These are phyloP conservation scores for Cheilosia vernalis DNA, from an alignment of 2,888 invertebrate genomes.

Conservation along the genomic window DNA sequence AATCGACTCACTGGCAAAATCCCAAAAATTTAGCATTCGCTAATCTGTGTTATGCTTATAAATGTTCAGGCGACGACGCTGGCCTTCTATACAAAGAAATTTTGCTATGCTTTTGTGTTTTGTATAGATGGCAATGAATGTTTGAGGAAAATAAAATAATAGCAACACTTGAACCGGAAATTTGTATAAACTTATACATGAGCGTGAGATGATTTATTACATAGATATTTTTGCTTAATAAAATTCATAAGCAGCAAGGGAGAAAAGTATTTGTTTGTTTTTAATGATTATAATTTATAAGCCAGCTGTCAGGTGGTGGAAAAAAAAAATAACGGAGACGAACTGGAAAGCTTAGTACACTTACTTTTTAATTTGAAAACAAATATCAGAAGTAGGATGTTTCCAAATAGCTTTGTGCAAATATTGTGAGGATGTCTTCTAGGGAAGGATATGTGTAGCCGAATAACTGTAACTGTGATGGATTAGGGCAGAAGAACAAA, in stretches of 20 bases:
- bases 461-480: too few relatives aligned
- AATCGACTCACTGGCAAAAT: conserved; percentile 46
- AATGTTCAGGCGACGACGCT: not conserved
- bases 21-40: conserved; percentile 41
- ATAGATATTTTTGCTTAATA: not conserved
- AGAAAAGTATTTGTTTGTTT: not conserved
- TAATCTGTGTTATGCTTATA: conserved; percentile 39
- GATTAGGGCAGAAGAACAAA: too few relatives aligned
- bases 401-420: too few relatives aligned
- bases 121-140: conserved; percentile 46
- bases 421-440: too few relatives aligned
- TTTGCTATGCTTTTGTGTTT: not conserved
- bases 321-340: too few relatives aligned
- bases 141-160: conserved; percentile 15
- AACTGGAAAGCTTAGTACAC: too few relatives aligned
- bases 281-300: too few relatives aligned
- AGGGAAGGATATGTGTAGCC: too few relatives aligned
- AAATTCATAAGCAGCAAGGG: not conserved
- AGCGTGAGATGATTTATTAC: conserved; percentile 1
- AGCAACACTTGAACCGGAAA: conserved; percentile 43
- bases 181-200: not conserved
- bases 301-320: too few relatives aligned
- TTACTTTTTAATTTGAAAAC: too few relatives aligned
- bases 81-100: not conserved
- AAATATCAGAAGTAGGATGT: too few relatives aligned